Conservation (phyloP, 2,113 vertebrate genomes). For the Trichomycterus rosablanca region DNA sequence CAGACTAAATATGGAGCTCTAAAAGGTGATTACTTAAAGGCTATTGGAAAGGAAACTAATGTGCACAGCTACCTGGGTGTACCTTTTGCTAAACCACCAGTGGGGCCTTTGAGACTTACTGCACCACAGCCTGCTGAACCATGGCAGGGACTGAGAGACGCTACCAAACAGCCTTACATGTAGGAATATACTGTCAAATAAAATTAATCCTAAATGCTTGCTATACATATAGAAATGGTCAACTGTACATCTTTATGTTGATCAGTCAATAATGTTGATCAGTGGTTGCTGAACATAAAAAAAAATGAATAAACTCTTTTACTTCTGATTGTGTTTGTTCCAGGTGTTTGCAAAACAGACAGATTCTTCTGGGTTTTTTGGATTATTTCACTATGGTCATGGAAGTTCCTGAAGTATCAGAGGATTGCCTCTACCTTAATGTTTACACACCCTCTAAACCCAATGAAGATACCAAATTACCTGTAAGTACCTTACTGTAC, state of each 20-base stretch:
- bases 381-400: rapidly evolving
- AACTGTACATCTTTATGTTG: not conserved
- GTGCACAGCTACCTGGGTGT: constrained; percentile 73
- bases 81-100: constrained; percentile 78
- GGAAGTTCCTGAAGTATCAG: constrained; percentile 58
- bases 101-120: constrained; percentile 73
- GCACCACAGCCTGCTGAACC: constrained; percentile 66
- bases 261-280: not conserved
- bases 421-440: constrained; percentile 73
- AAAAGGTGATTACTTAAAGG: constrained; percentile 56
- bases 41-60: constrained; percentile 59
- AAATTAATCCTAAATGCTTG: not conserved
- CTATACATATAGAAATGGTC: not conserved
- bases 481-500: constrained; percentile 53
- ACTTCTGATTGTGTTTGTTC: constrained; percentile 18
- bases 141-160: constrained; percentile 73
- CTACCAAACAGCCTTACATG: constrained; percentile 68
- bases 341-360: constrained; percentile 58
- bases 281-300: not conserved
- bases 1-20: constrained; percentile 63
- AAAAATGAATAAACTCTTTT: not conserved
- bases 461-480: constrained; percentile 54
- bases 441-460: constrained; percentile 63
- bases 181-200: constrained; percentile 49
- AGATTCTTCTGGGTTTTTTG: rapidly evolving